These are phyloP conservation scores for Leptinotarsa haldemani DNA, from an alignment of 2,888 invertebrate genomes.

Conservation along the genomic window DNA sequence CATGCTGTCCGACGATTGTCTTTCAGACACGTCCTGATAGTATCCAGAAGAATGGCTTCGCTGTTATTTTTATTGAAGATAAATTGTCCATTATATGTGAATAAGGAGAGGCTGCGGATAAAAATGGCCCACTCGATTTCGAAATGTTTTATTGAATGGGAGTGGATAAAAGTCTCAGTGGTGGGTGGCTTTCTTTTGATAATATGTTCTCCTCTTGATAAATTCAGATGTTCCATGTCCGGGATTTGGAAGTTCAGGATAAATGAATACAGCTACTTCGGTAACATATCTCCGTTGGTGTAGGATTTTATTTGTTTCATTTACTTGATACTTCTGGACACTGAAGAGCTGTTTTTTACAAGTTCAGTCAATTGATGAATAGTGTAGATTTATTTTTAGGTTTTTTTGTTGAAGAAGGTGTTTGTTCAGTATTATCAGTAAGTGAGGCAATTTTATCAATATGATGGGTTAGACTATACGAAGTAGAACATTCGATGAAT, in stretches of 20 bases:
- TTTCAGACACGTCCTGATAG: conserved; percentile 42
- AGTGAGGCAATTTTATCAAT: too few relatives aligned
- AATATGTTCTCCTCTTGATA: background rate
- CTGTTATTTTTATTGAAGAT: conserved; percentile 47
- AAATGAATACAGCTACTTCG: background rate
- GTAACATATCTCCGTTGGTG: background rate
- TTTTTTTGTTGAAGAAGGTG: too few relatives aligned
- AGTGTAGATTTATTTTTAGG: too few relatives aligned
- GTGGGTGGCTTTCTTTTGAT: conserved; percentile 14
- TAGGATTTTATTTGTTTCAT: background rate
- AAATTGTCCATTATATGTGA: conserved; percentile 45
- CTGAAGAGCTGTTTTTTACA: background rate
- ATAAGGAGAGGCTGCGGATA: conserved; percentile 43
- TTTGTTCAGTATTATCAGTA: too few relatives aligned
- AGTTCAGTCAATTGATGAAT: too few relatives aligned
- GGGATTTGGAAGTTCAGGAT: background rate
- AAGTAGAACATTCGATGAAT: too few relatives aligned
- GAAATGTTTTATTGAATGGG: conserved; percentile 33
- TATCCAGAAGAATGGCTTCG: conserved; percentile 41
- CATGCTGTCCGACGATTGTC: conserved; percentile 38
- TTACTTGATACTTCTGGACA: background rate
- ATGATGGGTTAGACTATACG: too few relatives aligned
- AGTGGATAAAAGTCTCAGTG: conserved; percentile 27
- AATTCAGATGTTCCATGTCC: background rate
- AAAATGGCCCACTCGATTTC: conserved; percentile 46